phyloP scores from a whole-genome alignment of 2,113 vertebrate species.

The Zapornia atra region DNA sequence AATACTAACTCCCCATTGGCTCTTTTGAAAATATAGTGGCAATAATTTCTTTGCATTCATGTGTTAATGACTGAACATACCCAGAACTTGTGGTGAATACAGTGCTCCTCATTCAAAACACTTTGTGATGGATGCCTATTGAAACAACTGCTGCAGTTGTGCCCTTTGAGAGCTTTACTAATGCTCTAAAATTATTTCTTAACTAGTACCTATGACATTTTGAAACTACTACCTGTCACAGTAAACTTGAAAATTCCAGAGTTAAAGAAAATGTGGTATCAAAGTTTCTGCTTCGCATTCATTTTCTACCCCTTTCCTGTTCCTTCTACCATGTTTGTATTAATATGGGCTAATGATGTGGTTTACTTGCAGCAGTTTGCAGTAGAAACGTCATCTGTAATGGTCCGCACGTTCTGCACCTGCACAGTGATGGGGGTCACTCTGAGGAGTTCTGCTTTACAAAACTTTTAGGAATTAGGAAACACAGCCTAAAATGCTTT shows the following conservation, averaged over 20 bases:
- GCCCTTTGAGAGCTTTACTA: background rate
- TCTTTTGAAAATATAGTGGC: background rate
- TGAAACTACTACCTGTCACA: background rate
- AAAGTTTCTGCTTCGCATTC: background rate
- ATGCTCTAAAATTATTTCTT: background rate
- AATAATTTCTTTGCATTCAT: background rate
- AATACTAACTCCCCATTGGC: background rate
- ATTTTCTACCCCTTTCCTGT: background rate
- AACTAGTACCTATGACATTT: background rate
- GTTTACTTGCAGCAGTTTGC: background rate
- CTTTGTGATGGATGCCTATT: background rate
- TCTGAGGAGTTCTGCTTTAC: background rate
- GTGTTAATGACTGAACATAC: background rate
- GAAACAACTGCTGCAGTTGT: background rate
- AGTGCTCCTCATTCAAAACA: fast-evolving
- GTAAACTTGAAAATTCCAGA: background rate
- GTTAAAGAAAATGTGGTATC: background rate
- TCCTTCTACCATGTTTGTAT: background rate
- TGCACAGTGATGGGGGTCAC: fast-evolving
- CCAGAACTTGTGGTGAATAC: background rate
- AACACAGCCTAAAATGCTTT: background rate
- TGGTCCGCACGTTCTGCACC: background rate
- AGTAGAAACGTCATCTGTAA: background rate
- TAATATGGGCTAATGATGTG: background rate
- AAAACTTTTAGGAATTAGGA: background rate